Base-by-base conservation (phyloP, 92 coral and sea anemone genomes). In the Desmophyllum pertusum region DNA sequence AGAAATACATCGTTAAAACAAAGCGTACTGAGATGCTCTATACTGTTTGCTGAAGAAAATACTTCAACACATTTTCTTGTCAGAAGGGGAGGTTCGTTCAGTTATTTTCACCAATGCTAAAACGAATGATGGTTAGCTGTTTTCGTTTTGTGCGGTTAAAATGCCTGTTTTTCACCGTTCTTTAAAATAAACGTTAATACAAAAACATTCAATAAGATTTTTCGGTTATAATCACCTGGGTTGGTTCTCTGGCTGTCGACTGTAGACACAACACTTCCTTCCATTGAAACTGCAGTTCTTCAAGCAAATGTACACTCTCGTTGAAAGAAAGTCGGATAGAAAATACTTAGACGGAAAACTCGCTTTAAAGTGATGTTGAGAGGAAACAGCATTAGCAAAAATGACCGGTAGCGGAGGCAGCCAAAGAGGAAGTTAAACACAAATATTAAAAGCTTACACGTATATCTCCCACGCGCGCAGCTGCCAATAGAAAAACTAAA, bases 291-390 rank as follows among this genome's bases (percentile, higher is more conserved):
- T 17, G 45, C 18, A 18, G 17, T 67, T 67, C 42, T 33, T 19
- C 55, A 18, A 67, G 73, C 18, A 6, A 15, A 18, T 23, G 2
- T 67, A 38, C 42, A 17, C 27, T 67, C 42, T 36, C 9, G 15
- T 37, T 67, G 4, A 67, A 37, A 37, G 73, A 18, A 67, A 33
- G 42, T 67, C 73, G 25, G 42, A 67, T 17, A 67, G 73, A 33
- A 67, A 67, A 38, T 43, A 35, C 73, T 36, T 6, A 33, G 18
- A 10, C 31, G 45, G 65, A 59, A 25, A 67, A 23, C 45, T 43
- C 73, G 73, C 73, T 67, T 67, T 67, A 67, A 67, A 67, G 35
- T 35, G 42, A 35, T 15, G 21, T 67, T 17, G 45, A 37, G 45
- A 33, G 73, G 73, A 67, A 33, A 67, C 73, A 67, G 15, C 25